phyloP scores from a whole-genome alignment of 2,888 invertebrate species.

The Dromius quadrimaculatus region DNA sequence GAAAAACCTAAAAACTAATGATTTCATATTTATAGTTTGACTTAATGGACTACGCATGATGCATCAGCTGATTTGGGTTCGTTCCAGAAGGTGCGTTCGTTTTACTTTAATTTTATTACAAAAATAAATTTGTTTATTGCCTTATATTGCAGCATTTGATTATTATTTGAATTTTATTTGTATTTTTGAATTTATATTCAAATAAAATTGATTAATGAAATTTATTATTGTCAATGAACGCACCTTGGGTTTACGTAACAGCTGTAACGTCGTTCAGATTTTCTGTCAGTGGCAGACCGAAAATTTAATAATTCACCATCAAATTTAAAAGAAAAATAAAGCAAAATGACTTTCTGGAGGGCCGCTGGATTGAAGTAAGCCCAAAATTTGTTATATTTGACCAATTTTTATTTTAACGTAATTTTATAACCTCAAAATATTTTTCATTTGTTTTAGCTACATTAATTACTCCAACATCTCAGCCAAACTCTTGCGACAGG shows the following conservation, averaged over 20 bases:
- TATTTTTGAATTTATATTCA: no score
- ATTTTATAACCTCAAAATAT: constrained; percentile 26
- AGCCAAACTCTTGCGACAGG: constrained; percentile 83
- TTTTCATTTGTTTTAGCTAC: constrained; percentile 76
- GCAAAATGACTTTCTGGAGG: constrained; percentile 85
- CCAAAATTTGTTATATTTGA: constrained; percentile 22
- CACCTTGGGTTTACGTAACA: constrained; percentile 37
- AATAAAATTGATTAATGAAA: no score
- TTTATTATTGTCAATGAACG: no score
- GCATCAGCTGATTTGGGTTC: no score
- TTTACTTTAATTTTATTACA: no score
- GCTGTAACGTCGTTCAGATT: constrained; percentile 24
- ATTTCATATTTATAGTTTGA: constrained; percentile 28
- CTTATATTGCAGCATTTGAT: no score
- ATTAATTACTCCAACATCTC: constrained; percentile 96
- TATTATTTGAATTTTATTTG: no score
- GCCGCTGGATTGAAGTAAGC: constrained; percentile 87
- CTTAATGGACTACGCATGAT: constrained; percentile 9
- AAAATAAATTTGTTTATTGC: no score
- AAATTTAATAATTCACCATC: constrained; percentile 5
- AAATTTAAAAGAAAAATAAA: constrained; percentile 51
- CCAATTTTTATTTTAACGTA: background rate
- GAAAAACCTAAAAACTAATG: constrained; percentile 12
- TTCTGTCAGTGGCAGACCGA: constrained; percentile 12
- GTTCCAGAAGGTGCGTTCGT: no score